phyloP scores from a whole-genome alignment of 2,888 invertebrate species.

The Mesoligia furuncula region DNA sequence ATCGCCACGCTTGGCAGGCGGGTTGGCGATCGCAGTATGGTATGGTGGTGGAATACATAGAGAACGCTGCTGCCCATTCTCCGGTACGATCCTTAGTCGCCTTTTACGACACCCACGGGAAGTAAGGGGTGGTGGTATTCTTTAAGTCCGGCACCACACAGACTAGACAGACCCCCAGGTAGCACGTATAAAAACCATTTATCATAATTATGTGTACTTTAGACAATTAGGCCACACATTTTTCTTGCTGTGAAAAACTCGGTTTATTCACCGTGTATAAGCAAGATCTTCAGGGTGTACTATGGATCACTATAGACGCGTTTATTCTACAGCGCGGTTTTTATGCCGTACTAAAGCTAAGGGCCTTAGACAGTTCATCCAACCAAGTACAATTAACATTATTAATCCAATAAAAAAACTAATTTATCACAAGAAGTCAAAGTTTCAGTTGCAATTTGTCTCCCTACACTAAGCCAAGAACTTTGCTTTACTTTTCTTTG shows the following conservation, averaged over 20 bases:
- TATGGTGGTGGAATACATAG: no score
- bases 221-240: not conserved
- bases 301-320: not conserved
- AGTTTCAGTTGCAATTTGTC: constrained; percentile 60
- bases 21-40: no score
- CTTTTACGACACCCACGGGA: no score
- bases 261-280: not conserved
- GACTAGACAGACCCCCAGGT: no score
- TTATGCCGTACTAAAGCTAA: not conserved
- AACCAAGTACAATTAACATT: not conserved
- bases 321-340: no score
- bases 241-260: not conserved
- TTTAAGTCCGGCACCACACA: no score
- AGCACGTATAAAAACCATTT: not conserved
- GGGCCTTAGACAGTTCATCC: not conserved
- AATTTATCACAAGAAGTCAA: constrained; percentile 30
- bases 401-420: constrained; percentile 16
- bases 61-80: no score
- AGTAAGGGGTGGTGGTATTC: no score
- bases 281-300: not conserved
- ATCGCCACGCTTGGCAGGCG: no score
- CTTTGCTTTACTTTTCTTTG: constrained; percentile 30
- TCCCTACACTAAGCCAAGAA: constrained; percentile 37
- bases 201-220: not conserved
- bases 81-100: no score